Base-by-base conservation (phyloP, 2,113 vertebrate species). In the Peromyscus maniculatus region DNA sequence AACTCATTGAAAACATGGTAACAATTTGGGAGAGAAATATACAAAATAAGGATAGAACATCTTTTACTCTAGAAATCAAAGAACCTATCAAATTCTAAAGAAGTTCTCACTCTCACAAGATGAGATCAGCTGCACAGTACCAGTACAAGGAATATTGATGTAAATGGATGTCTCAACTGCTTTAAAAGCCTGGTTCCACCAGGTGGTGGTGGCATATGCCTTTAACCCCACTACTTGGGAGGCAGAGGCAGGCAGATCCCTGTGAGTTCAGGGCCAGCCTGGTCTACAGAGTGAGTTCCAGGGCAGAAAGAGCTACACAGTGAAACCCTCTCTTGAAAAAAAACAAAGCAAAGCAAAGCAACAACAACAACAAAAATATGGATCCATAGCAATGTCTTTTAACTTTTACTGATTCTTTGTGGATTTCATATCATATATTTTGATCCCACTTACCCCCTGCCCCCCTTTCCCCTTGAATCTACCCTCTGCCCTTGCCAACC, bases 11-110 rank as follows among this genome's bases (percentile, higher is more conserved):
- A 96, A 96, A 94, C 31, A 55, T 77, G 82, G 46, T 94, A 5
- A 83, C 33, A 5, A 46, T 7, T 91, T 22, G 43, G 24, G 36
- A 52, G 43, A 28, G 59, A 86, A 46, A 43, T 86, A 62, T 43
- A 43, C 82, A 66, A 86, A 62, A 84, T 64, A n/a, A 93, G 33
- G 28, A 84, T 15, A 31, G 9, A 96, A n/a, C 49, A 86, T 43
- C n/a, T 84, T 91, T 83, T 46, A 79, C 55, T 71, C 46, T 4
- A 72, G 59, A 94, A 92, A 57, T 36, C 8, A 96, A 93, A 21
- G 11, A 77, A 71, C 69, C 24, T 62, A 26, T 77, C 78, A 64
- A 59, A 83, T 64, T 46, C 82, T 64, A 87, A 87, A 89, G 89
- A 39, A 11, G 49, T 49, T 87, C 49, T 82, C 22, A 5, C 11